A percentile compares a stretch with the other conserved stretches of the same genome.
Conservation (phyloP, 1,140 invertebrate species). For the Drosophila rufa region DNA sequence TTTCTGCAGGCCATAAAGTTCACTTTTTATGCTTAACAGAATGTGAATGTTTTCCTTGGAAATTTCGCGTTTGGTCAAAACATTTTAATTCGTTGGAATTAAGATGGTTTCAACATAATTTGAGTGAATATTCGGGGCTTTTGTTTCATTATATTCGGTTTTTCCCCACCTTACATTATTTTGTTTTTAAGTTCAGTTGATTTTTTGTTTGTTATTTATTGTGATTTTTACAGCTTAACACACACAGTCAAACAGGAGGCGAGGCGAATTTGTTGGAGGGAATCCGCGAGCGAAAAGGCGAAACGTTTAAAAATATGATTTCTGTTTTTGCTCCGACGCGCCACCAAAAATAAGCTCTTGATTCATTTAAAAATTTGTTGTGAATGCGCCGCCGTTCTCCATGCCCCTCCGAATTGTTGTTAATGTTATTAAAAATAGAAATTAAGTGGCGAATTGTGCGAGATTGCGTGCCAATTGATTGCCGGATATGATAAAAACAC, state of each 20-base stretch:
- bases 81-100: slow-evolving; percentile 28
- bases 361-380: slow-evolving; percentile 71
- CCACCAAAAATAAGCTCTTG: slow-evolving; percentile 75
- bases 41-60: slow-evolving; percentile 22
- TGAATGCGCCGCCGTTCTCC: slow-evolving; percentile 34
- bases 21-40: slow-evolving; percentile 27
- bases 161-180: slow-evolving; percentile 2
- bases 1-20: slow-evolving; percentile 23
- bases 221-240: slow-evolving; percentile 35
- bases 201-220: slow-evolving; percentile 19
- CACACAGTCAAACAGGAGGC: background rate
- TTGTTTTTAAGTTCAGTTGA: background rate
- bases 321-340: slow-evolving; percentile 39
- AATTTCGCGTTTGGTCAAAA: slow-evolving; percentile 14
- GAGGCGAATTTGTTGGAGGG: slow-evolving; percentile 51
- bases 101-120: slow-evolving; percentile 17
- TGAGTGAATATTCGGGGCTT: slow-evolving; percentile 2
- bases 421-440: slow-evolving; percentile 80
- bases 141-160: background rate
- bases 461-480: slow-evolving; percentile 82
- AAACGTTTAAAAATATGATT: slow-evolving; percentile 70
- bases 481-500: slow-evolving; percentile 72
- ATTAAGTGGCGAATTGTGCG: slow-evolving; percentile 79
- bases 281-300: slow-evolving; percentile 50
- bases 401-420: slow-evolving; percentile 15